Conservation (phyloP, 2,113 vertebrate genomes). For the Sigmodon hispidus region DNA sequence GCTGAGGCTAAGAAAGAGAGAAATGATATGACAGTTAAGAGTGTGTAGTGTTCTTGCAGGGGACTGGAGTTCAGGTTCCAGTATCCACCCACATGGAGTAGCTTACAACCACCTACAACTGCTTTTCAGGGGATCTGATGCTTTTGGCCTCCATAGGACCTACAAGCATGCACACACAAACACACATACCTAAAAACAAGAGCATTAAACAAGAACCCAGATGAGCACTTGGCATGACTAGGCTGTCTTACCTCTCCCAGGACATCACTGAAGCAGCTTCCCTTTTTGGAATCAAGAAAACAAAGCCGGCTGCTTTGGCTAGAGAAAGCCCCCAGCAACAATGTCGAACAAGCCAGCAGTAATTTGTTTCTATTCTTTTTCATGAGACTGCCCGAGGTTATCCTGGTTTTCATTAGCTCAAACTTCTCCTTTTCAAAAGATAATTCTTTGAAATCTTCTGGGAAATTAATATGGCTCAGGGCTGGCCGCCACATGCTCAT, state of each 20-base stretch:
- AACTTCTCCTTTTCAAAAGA: constrained; percentile 77
- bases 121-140: neutral
- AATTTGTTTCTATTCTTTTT: constrained; percentile 76
- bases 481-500: constrained; percentile 72
- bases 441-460: constrained; percentile 81
- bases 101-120: neutral
- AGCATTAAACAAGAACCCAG: neutral
- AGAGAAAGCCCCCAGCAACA: constrained; percentile 29
- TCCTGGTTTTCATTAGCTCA: constrained; percentile 78
- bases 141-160: neutral
- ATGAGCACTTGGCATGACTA: neutral
- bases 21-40: neutral
- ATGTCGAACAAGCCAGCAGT: constrained; percentile 69
- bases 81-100: neutral
- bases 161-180: neutral
- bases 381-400: constrained; percentile 69
- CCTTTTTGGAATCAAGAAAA: constrained; percentile 47
- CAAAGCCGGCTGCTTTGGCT: constrained; percentile 17
- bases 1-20: neutral
- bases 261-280: constrained; percentile 2
- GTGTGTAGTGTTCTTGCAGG: neutral
- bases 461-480: constrained; percentile 75
- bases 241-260: neutral
- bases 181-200: neutral
- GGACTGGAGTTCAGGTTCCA: neutral